phyloP scores from a whole-genome alignment of 2,113 vertebrate genomes.

The Delphinus delphis region DNA sequence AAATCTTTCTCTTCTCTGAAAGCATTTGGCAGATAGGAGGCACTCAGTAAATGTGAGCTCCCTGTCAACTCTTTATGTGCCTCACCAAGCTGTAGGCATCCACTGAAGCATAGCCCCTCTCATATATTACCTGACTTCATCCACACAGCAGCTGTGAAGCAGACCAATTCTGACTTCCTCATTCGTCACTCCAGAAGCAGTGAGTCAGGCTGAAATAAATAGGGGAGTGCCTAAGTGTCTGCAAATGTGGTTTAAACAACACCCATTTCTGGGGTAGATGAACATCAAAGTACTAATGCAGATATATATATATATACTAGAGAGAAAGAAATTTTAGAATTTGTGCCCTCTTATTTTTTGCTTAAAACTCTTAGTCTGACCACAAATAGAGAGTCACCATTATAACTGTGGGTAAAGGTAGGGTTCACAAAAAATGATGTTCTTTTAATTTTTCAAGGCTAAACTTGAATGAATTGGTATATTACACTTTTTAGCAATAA shows the following conservation, averaged over 20 bases:
- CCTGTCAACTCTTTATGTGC: not conserved
- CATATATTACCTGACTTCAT: not conserved
- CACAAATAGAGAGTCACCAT: not conserved
- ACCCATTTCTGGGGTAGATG: not conserved
- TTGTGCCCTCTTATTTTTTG: not conserved
- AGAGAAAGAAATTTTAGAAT: not conserved
- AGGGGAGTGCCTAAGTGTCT: not conserved
- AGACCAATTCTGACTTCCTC: not conserved
- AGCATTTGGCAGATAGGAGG: not conserved
- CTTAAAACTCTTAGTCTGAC: not conserved
- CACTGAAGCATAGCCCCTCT: not conserved
- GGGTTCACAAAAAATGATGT: not conserved
- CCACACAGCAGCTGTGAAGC: not conserved
- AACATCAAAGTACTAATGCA: not conserved
- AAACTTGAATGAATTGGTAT: conserved; percentile 24
- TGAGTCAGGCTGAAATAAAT: not conserved
- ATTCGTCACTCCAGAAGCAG: not conserved
- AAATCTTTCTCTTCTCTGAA: not conserved
- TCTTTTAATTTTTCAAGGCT: conserved; percentile 34
- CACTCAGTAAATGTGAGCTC: not conserved
- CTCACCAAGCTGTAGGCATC: not conserved
- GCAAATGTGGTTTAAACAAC: not conserved
- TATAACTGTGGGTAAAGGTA: not conserved
- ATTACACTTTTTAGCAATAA: not conserved
- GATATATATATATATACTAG: not conserved